phyloP scores from a whole-genome alignment of 2,797 vertebrate species.

The Australoheros facetus region DNA sequence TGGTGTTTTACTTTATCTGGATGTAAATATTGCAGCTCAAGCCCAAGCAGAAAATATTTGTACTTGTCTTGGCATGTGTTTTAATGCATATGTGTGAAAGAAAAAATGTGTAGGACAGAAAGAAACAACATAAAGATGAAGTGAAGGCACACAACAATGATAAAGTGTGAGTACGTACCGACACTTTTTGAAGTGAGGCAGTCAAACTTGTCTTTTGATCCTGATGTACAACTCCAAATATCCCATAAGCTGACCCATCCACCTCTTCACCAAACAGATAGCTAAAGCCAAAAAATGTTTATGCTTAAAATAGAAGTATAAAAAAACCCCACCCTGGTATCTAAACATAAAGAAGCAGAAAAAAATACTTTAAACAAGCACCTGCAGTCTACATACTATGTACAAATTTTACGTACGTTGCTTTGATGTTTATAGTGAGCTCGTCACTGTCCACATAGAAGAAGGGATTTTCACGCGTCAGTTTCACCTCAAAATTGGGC shows the following conservation, averaged over 20 bases:
- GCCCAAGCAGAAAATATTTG: background rate
- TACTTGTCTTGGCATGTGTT: background rate
- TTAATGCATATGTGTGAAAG: background rate
- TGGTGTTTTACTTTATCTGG: background rate
- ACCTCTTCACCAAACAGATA: conserved; percentile 74
- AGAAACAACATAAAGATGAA: background rate
- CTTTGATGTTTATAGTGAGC: conserved; percentile 64
- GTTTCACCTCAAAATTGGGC: conserved; percentile 78
- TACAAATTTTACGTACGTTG: conserved; percentile 63
- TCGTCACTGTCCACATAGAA: conserved; percentile 63
- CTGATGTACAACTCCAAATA: conserved; percentile 68
- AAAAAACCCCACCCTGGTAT: background rate
- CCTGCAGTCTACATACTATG: background rate
- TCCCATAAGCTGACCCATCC: conserved; percentile 63
- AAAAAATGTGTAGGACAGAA: background rate
- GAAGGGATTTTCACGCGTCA: conserved; percentile 45
- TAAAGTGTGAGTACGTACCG: conserved; percentile 30
- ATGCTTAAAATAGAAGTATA: background rate
- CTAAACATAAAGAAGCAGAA: too few species aligned
- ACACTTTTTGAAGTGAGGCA: conserved; percentile 59
- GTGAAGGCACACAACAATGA: background rate
- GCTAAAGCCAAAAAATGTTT: conserved; percentile 34
- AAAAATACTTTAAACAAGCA: background rate
- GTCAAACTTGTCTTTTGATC: conserved; percentile 54
- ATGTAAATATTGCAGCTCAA: background rate